Evolutionary conservation across 2,888 invertebrate species (phyloP), one percentile per base, ranked within the genome.

Genomic region (Ectemnius cavifrons): DNA sequence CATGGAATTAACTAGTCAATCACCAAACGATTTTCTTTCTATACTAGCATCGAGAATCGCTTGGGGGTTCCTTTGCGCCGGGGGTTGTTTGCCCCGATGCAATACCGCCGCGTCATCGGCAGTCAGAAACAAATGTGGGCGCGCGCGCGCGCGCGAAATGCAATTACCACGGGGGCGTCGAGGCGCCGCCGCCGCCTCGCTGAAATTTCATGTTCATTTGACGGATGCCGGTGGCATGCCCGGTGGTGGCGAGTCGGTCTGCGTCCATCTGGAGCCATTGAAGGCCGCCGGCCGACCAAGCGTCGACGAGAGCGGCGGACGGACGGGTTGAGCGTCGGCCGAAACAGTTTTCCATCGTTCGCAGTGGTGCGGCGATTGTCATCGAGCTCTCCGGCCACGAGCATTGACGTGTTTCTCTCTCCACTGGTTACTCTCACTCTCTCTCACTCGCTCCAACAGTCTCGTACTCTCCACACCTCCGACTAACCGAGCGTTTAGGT

Each of bases 331-430:
- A 37, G 8, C 37, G 37, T 8, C 37, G n/a, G 46, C 52, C 64
- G 61, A 72, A 62, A 68, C 61, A 74, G 58, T 63, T 67, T 75
- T 65, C 63, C 63, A 66, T 69, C 76, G 62, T 52, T 69, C 69
- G 60, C 67, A 59, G 14, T 16, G 52, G 52, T 52, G 52, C 16
- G 52, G 61, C 66, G 76, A 70, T 73, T 70, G 73, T 69, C 73
- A 76, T 76, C 70, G 67, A 69, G 37, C 75, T 37, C 37, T 37
- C 37, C 8, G 2, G 37, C 37, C 37, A 56, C 49, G 58, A 58
- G 73, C 76, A 67, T 76, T 76, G 76, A 76, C 78, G 67, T 70
- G 67, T 76, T 76, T 76, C 70, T 67, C 70, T 63, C 63, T 71
- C 69, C 45, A 52, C 68, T 65, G 67, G 70, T 3, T 23, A 23